Evolutionary conservation across 2,113 vertebrate genomes (phyloP), one percentile per base, ranked within the genome.

Genomic region (Sinocyclocheilus grahami): DNA sequence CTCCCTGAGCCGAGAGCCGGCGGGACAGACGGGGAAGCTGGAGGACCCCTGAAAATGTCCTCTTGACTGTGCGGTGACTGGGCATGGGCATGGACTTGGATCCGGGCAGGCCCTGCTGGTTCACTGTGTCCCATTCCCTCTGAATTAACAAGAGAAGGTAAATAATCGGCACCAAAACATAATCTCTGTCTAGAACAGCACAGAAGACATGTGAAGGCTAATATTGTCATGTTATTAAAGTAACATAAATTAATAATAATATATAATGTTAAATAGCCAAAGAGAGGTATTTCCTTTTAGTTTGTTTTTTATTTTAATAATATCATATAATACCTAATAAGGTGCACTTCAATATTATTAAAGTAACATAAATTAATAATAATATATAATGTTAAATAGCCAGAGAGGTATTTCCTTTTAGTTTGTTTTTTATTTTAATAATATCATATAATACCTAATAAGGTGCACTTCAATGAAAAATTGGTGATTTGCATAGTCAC

Each of bases 21-120:
- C 91, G 92, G 0, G 91, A 94, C 51, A 96, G 87, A 0, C 92
- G 91, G 0, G 96, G 96, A 46, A 97, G 93, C 83, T 95, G 72
- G 1, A 95, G 94, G 11, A 90, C 93, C 18, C 97, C 97, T 0
- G 95, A 96, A 90, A 94, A 96, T 5, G 93, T 89, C 69, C 96
- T 94, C 86, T 92, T 92, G 71, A 96, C 92, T 89, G n/a, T 65
- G 92, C 79, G 55, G 77, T 65, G 33, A 1, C 27, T 82, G 1
- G 39, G 53, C 4, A 87, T 82, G 1, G 39, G 53, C 4, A 87
- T 71, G 9, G 86, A 77, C 4, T 60, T 78, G 1, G 63, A 76
- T n/a, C 90, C 84, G 37, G 4, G 62, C 10, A 69, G 53, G 48
- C 67, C 63, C 82, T 87, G 89, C 71, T n/a, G 71, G 27, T 89